Conservation (phyloP, 1,140 invertebrate genomes). For the Cryptotermes secundus region DNA sequence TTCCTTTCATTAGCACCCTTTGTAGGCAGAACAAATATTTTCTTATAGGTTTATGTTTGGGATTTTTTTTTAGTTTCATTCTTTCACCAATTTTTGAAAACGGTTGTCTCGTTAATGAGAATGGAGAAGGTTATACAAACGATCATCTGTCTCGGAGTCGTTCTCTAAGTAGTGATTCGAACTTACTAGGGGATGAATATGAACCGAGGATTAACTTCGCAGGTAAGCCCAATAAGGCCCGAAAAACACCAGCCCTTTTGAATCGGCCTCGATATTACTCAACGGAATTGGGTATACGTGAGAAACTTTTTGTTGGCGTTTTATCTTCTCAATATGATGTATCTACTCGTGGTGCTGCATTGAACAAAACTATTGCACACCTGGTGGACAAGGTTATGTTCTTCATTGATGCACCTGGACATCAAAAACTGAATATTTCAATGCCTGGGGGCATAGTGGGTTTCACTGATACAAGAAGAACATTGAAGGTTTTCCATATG, state of each 20-base stretch:
- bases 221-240: constrained; percentile 53
- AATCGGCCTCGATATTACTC: constrained; percentile 86
- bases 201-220: constrained; percentile 58
- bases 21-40: constrained; percentile 39
- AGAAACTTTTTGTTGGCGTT: constrained; percentile 85
- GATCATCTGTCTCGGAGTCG: not conserved
- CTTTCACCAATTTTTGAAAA: constrained; percentile 35
- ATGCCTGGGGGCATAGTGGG: constrained; percentile 77
- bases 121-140: not conserved
- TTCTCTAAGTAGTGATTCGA: not conserved
- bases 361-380: constrained; percentile 79
- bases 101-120: constrained; percentile 30
- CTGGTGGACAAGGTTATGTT: constrained; percentile 75
- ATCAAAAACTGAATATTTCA: constrained; percentile 64
- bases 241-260: constrained; percentile 53
- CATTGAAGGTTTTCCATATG: constrained; percentile 76
- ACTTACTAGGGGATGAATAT: constrained; percentile 51
- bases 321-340: constrained; percentile 72
- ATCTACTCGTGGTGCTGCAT: constrained; percentile 65
- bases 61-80: constrained; percentile 41
- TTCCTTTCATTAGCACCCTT: constrained; percentile 33
- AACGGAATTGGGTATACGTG: constrained; percentile 86
- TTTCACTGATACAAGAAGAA: constrained; percentile 73
- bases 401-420: constrained; percentile 70
- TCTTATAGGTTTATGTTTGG: constrained; percentile 44